Evolutionary conservation across 2,888 invertebrate genomes (phyloP), one percentile per base, ranked within the genome.

Genomic region (Callinectes sapidus): DNA sequence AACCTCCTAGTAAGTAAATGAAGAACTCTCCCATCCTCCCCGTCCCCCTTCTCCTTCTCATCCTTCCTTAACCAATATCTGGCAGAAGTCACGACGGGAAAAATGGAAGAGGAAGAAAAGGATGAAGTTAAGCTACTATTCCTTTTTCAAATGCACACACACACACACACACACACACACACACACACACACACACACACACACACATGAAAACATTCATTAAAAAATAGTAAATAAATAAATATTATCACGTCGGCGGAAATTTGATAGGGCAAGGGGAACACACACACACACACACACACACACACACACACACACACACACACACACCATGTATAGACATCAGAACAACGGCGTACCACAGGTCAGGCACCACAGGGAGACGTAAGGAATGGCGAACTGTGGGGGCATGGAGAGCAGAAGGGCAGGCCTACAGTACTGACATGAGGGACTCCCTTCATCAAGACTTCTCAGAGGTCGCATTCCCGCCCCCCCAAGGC

Each of bases 151-250:
- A 61, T 28, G 28, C 71, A 71, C 71, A 71, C 71, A 71, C 71
- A 71, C 87, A 42, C 87, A 42, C 87, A 42, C 87, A 42, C 87
- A 42, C 87, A 42, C 87, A 42, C 87, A 42, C 87, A 42, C 87
- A 42, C 87, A 42, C 87, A 42, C 87, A 42, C 87, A 42, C 48
- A 42, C 85, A 42, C 87, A 42, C 87, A 42, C 87, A 87, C 71
- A 28, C 71, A 71, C 71, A 71, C 28, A 71, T 18, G 28, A n/a
- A 71, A n/a, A 71, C 71, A 71, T 35, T 23, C 87, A 87, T 23
- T n/a, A 39, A 87, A 39, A 87, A 23, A n/a, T n/a, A n/a, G n/a
- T n/a, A n/a, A 87, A 14, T 42, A 87, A 87, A 87, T 87, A 71
- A 71, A 71, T 71, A n/a, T 71, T 61, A 23, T 16, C 23, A 23